phyloP scores from a whole-genome alignment of 1,140 invertebrate species.

The Anastrepha obliqua region DNA sequence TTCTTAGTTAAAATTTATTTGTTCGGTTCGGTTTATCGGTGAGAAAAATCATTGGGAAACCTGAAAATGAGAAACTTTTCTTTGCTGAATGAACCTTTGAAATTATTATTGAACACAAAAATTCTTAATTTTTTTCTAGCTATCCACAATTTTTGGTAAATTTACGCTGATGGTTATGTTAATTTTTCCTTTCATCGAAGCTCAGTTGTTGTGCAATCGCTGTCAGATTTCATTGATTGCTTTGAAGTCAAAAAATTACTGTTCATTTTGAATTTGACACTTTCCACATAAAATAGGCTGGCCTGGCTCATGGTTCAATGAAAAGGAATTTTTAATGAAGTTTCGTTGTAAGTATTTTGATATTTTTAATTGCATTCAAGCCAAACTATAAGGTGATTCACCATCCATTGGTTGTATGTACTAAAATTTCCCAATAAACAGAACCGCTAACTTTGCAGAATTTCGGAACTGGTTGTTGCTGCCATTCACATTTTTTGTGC shows the following conservation, averaged over 20 bases:
- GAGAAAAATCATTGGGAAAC: conserved; percentile 11
- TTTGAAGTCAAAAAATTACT: not conserved
- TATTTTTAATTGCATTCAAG: too few relatives aligned
- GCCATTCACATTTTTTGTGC: too few relatives aligned
- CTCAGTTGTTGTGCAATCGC: conserved; percentile 19
- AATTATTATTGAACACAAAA: not conserved
- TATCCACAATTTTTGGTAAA: not conserved
- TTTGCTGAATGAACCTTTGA: not conserved
- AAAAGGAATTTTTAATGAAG: too few relatives aligned
- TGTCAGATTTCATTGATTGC: not conserved
- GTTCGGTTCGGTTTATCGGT: conserved; percentile 19
- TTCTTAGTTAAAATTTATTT: conserved; percentile 14
- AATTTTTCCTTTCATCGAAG: not conserved
- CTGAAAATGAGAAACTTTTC: not conserved
- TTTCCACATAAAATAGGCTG: not conserved
- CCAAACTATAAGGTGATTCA: too few relatives aligned
- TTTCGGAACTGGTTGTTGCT: too few relatives aligned
- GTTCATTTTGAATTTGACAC: conserved; percentile 17
- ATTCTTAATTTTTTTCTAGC: not conserved
- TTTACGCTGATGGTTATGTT: not conserved
- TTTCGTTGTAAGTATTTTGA: too few relatives aligned
- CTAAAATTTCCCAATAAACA: too few relatives aligned
- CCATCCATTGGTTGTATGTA: too few relatives aligned
- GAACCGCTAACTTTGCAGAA: too few relatives aligned
- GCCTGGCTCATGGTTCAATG: not conserved